phyloP scores from a whole-genome alignment of 2,888 invertebrate species.

The Drosophila imparisetae region DNA sequence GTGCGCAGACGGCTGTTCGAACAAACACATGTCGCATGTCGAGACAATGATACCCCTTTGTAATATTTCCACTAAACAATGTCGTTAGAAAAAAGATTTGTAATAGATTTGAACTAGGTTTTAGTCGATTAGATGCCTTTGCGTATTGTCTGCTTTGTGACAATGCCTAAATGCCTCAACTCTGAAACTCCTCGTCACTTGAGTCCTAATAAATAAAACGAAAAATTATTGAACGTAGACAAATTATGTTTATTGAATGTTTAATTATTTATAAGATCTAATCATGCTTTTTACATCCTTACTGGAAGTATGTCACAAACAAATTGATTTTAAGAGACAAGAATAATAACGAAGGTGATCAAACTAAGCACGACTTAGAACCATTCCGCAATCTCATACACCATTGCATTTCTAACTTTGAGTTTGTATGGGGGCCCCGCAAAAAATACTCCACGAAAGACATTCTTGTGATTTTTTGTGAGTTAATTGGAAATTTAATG shows the following conservation, averaged over 20 bases:
- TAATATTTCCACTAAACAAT: neutral
- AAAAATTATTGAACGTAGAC: constrained; percentile 16
- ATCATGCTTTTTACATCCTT: constrained; percentile 34
- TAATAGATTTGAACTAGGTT: no score
- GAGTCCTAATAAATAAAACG: neutral
- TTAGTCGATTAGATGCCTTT: neutral
- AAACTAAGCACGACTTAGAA: constrained; percentile 89
- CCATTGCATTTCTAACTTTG: constrained; percentile 50
- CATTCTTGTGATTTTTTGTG: constrained; percentile 76
- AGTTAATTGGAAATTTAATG: constrained; percentile 71
- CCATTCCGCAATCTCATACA: constrained; percentile 88
- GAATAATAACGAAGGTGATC: constrained; percentile 77
- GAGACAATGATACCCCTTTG: no score
- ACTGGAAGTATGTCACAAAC: no score
- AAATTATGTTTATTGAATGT: constrained; percentile 38
- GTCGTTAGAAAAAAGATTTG: no score
- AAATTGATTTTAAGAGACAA: neutral
- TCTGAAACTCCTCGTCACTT: neutral
- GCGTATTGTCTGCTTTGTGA: no score
- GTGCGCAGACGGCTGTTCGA: no score
- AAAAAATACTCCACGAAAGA: constrained; percentile 61
- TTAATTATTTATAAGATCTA: constrained; percentile 13
- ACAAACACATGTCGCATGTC: no score
- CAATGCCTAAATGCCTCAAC: neutral
- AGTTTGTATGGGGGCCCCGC: constrained; percentile 52